A percentile compares a stretch with the other conserved stretches of the same genome.
phyloP scores from a whole-genome alignment of 2,113 vertebrate species.

The Hystrix cristata region DNA sequence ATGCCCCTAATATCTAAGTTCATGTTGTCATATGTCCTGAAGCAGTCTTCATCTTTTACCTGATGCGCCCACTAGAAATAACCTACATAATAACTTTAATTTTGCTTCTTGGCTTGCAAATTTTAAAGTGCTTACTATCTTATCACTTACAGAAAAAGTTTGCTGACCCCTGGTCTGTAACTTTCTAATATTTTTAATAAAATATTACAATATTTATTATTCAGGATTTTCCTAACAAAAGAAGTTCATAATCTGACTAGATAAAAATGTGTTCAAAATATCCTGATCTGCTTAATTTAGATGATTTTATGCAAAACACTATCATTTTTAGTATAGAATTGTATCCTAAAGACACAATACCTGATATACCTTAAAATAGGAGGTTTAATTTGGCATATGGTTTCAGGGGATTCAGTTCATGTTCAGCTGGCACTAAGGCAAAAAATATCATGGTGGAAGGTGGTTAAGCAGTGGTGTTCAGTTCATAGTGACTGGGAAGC shows the following conservation, averaged over 20 bases:
- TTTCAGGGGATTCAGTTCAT: not conserved
- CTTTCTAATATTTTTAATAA: not conserved
- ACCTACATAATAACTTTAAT: not conserved
- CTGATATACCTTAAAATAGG: not conserved
- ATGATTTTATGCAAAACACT: constrained; percentile 51
- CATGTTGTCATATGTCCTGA: not conserved
- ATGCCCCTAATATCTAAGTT: not conserved
- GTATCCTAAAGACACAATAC: not conserved
- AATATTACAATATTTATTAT: not conserved
- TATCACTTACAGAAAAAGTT: not conserved
- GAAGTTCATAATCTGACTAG: constrained; percentile 53
- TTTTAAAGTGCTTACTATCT: not conserved
- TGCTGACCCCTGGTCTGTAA: not conserved
- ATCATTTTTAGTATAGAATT: constrained; percentile 11
- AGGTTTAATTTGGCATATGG: not conserved
- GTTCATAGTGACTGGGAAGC: not conserved
- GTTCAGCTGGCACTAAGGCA: not conserved
- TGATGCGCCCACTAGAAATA: not conserved
- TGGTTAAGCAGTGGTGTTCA: not conserved
- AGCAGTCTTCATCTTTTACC: not conserved
- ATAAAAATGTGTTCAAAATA: constrained; percentile 16
- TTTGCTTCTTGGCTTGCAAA: not conserved
- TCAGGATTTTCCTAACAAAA: constrained; percentile 64
- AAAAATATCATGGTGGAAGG: not conserved
- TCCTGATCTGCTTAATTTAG: not conserved